These are phyloP conservation scores for Artemisiospiza belli DNA, from an alignment of 2,113 vertebrate species.

Conservation along the genomic window DNA sequence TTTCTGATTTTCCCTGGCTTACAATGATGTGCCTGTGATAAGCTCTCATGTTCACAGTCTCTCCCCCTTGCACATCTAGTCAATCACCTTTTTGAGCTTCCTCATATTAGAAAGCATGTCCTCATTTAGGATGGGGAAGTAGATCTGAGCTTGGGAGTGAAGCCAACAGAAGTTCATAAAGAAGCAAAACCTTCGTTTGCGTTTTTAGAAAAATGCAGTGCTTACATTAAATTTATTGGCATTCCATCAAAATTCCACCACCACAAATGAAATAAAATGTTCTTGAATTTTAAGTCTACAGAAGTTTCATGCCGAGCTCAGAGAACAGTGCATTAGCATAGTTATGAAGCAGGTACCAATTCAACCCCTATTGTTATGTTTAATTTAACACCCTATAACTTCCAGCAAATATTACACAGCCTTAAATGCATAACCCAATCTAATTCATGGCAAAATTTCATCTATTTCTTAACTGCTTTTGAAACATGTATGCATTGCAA, in stretches of 20 bases:
- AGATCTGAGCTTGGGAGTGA: background rate
- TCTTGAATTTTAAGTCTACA: background rate
- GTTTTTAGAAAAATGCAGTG: background rate
- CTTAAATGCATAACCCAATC: background rate
- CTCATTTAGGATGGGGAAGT: background rate
- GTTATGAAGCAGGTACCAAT: conserved; percentile 27
- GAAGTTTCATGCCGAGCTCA: background rate
- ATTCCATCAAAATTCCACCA: background rate
- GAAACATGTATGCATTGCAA: background rate
- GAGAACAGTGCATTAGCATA: conserved; percentile 18
- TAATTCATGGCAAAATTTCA: background rate
- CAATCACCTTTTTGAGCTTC: background rate
- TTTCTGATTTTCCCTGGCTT: background rate
- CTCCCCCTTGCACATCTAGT: background rate
- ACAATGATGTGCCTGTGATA: accelerated
- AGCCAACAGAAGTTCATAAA: background rate
- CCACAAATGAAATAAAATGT: background rate
- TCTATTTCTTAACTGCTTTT: background rate
- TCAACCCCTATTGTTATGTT: conserved; percentile 22
- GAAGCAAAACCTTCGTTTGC: background rate
- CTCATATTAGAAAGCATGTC: background rate
- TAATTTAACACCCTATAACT: conserved; percentile 26
- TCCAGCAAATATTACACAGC: background rate
- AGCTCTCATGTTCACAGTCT: background rate
- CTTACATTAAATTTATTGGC: background rate